Percentiles rank a stretch among this genome's conserved stretches.
phyloP scores from a whole-genome alignment of 1,140 invertebrate species.

The Drosophila pseudoananassae region DNA sequence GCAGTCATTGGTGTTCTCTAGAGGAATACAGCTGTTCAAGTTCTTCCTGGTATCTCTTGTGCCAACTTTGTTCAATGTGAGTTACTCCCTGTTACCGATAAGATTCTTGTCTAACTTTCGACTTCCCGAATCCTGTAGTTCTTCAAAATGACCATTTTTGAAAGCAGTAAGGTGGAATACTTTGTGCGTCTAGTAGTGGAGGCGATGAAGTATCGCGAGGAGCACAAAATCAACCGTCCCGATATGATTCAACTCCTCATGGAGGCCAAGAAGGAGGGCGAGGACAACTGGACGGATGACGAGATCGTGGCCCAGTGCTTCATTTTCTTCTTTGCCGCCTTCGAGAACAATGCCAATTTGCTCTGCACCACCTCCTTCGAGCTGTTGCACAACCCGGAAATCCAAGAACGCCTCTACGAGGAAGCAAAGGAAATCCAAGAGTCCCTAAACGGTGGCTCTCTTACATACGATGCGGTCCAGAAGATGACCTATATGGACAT shows the following conservation, averaged over 20 bases:
- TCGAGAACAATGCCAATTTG: conserved; percentile 86
- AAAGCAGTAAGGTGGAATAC: conserved; percentile 51
- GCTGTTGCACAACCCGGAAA: conserved; percentile 85
- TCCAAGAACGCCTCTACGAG: conserved; percentile 86
- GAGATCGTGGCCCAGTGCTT: conserved; percentile 85
- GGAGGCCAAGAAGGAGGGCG: conserved; percentile 77
- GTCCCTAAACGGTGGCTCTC: conserved; percentile 80
- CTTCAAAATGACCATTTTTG: conserved; percentile 50
- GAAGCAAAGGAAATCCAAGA: conserved; percentile 85
- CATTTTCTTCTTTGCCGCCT: conserved; percentile 86
- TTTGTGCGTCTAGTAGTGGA: conserved; percentile 74
- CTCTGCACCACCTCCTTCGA: conserved; percentile 85
- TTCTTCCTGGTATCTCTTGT: conserved; percentile 47
- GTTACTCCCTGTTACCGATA: background rate
- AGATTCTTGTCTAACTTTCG: no score
- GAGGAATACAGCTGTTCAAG: conserved; percentile 50
- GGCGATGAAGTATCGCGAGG: conserved; percentile 79
- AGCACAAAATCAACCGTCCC: conserved; percentile 78
- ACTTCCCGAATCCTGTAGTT: conserved; percentile 17
- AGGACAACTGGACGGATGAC: conserved; percentile 84
- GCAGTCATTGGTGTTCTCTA: conserved; percentile 77
- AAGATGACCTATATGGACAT: conserved; percentile 88
- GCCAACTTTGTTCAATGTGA: conserved; percentile 51
- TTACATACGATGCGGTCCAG: conserved; percentile 85
- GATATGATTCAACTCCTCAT: conserved; percentile 85